phyloP scores from a whole-genome alignment of 1,140 invertebrate genomes.

The Chrysomallon squamiferum region DNA sequence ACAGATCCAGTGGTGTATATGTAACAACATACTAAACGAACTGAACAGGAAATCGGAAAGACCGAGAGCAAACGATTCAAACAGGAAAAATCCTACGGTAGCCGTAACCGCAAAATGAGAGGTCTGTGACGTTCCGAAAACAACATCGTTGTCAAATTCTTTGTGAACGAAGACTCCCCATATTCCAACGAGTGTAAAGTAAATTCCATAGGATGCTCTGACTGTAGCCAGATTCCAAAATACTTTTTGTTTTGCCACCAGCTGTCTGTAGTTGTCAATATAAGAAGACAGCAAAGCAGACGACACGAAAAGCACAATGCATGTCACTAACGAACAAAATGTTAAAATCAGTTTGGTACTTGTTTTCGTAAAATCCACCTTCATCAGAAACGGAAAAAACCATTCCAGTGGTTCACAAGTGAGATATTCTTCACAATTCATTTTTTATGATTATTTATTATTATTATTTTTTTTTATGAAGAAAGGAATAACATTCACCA shows the following conservation, averaged over 20 bases:
- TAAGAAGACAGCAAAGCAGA: slow-evolving; percentile 21
- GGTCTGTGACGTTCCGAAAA: slow-evolving; percentile 39
- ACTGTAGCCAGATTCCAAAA: slow-evolving; percentile 55
- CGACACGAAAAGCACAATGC: slow-evolving; percentile 23
- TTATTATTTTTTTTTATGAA: too few relatives aligned
- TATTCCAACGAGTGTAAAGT: slow-evolving; percentile 36
- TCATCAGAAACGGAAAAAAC: slow-evolving; percentile 36
- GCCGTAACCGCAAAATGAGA: slow-evolving; percentile 41
- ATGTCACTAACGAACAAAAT: slow-evolving; percentile 31
- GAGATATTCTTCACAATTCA: too few relatives aligned
- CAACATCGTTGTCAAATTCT: slow-evolving; percentile 41
- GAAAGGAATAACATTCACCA: too few relatives aligned
- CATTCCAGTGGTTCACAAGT: slow-evolving; percentile 25
- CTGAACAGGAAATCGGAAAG: slow-evolving; percentile 50
- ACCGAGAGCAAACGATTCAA: slow-evolving; percentile 46
- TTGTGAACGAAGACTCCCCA: slow-evolving; percentile 45
- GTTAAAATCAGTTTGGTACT: slow-evolving; percentile 24
- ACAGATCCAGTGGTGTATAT: slow-evolving; percentile 54
- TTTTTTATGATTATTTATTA: too few relatives aligned
- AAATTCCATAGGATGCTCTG: slow-evolving; percentile 47
- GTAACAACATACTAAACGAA: slow-evolving; percentile 44
- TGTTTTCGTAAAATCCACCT: slow-evolving; percentile 29
- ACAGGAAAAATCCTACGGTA: slow-evolving; percentile 54
- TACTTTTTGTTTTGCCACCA: slow-evolving; percentile 47
- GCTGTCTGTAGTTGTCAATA: slow-evolving; percentile 26